phyloP scores from a whole-genome alignment of 2,888 invertebrate genomes.

The Lasioglossum morio region DNA sequence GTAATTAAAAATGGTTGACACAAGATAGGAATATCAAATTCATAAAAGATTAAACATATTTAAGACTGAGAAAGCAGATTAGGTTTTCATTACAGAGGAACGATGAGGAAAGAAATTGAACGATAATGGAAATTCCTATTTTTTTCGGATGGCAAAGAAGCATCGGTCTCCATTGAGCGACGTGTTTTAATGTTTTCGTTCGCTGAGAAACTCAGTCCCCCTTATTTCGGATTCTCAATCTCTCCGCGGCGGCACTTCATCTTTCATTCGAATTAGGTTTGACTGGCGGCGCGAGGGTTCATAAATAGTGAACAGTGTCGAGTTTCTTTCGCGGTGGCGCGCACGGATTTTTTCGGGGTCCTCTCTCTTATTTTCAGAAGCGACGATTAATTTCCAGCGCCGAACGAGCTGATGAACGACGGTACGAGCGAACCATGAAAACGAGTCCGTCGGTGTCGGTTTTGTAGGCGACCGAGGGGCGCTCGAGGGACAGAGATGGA shows the following conservation, averaged over 20 bases:
- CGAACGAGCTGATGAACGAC: slow-evolving; percentile 75
- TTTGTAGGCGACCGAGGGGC: neutral
- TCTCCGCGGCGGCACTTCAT: slow-evolving; percentile 46
- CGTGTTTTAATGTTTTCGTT: slow-evolving; percentile 39
- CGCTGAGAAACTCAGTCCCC: slow-evolving; percentile 9
- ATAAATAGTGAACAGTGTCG: slow-evolving; percentile 71
- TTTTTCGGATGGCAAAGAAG: neutral
- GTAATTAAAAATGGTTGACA: no score
- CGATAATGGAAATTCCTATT: neutral
- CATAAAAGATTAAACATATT: no score
- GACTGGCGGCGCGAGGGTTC: slow-evolving; percentile 55
- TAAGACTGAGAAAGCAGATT: no score
- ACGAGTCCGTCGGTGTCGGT: slow-evolving; percentile 37
- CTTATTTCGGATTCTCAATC: slow-evolving; percentile 21
- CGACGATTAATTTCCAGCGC: slow-evolving; percentile 72
- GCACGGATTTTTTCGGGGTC: slow-evolving; percentile 51
- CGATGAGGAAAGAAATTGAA: neutral
- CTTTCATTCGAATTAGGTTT: slow-evolving; percentile 61
- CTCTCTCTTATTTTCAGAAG: slow-evolving; percentile 70
- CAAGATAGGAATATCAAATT: no score
- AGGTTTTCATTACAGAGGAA: no score
- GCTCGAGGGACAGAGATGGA: slow-evolving; percentile 43
- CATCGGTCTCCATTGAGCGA: neutral
- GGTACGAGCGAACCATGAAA: slow-evolving; percentile 63
- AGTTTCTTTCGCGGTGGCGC: slow-evolving; percentile 61